Evolutionary conservation across 2,113 vertebrate genomes (phyloP), one percentile per base, ranked within the genome.

Genomic region (Craseonycteris thonglongyai): DNA sequence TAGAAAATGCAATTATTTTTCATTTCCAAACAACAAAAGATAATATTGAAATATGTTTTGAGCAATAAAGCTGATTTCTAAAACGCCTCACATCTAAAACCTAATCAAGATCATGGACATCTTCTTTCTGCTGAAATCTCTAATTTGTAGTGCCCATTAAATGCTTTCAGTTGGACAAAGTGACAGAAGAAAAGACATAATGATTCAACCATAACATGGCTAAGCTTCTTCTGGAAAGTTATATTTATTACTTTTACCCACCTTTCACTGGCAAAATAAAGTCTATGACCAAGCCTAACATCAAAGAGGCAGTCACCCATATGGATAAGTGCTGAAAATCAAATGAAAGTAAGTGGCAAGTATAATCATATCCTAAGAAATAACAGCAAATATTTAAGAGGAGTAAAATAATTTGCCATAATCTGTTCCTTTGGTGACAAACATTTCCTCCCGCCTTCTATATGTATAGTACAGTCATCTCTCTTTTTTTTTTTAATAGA

Each of bases 21-120:
- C 63, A 80, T 58, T 96, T 96, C 22, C 38, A 95, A 61, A n/a
- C n/a, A 90, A 56, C 45, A 88, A 86, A 87, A 83, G 22, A 90
- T 49, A 90, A 82, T 30, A 88, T 14, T 68, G 38, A 92, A 22
- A 90, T 59, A 87, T 38, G n/a, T 10, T 79, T 83, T 90, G 84
- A 95, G 51, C 16, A 88, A 75, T 26, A 78, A 82, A 40, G 40
- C 8, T 74, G 68, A 84, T 80, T 63, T 86, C 82, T 7, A 12
- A 65, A 88, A 61, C 51, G 65, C 42, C 9, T 69, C 65, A 88
- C 5, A 88, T 26, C 8, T 40, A 68, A 94, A 45, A 68, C 40
- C 35, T 68, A 86, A 76, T 51, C 40, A 89, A 78, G 75, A 84
- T 88, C 59, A 81, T 19, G 11, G 28, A 7, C 45, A 76, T 88